These are phyloP conservation scores for Epirrhoe tristata DNA, from an alignment of 2,888 invertebrate species.

Conservation along the genomic window DNA sequence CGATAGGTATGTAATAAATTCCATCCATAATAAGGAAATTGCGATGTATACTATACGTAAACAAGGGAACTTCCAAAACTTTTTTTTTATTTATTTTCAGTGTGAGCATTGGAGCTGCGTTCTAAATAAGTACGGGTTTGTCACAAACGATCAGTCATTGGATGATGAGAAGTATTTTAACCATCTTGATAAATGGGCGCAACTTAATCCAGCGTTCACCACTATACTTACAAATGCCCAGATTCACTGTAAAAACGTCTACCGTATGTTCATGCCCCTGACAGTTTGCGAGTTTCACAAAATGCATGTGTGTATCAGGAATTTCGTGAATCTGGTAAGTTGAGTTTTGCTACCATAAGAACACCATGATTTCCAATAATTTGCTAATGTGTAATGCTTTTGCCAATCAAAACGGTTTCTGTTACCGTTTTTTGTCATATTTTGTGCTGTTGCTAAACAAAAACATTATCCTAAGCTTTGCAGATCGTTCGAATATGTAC, in stretches of 20 bases:
- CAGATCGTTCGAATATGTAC: too few species aligned
- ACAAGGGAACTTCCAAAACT: background rate
- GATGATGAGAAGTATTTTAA: constrained; percentile 58
- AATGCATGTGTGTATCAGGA: constrained; percentile 60
- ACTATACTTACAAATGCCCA: constrained; percentile 58
- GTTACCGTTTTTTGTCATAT: too few species aligned
- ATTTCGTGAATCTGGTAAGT: constrained; percentile 57
- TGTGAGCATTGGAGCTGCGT: constrained; percentile 65
- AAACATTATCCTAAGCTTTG: too few species aligned
- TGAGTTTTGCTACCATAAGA: background rate
- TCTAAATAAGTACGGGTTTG: constrained; percentile 58
- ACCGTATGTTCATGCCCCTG: constrained; percentile 52
- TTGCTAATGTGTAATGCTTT: background rate
- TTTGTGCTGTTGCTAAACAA: too few species aligned
- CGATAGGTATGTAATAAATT: background rate
- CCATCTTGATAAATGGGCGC: constrained; percentile 67
- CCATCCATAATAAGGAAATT: background rate
- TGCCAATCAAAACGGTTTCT: too few species aligned
- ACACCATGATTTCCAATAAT: background rate
- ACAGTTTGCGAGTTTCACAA: constrained; percentile 53
- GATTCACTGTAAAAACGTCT: constrained; percentile 53
- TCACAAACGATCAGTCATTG: constrained; percentile 45
- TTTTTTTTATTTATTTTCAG: constrained; percentile 49
- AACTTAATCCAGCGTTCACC: constrained; percentile 59
- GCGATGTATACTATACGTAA: too few species aligned